A percentile compares a stretch with the other conserved stretches of the same genome.
These are phyloP conservation scores for Pipistrellus pygmaeus DNA, from an alignment of 2,797 vertebrate species.

Conservation along the genomic window DNA sequence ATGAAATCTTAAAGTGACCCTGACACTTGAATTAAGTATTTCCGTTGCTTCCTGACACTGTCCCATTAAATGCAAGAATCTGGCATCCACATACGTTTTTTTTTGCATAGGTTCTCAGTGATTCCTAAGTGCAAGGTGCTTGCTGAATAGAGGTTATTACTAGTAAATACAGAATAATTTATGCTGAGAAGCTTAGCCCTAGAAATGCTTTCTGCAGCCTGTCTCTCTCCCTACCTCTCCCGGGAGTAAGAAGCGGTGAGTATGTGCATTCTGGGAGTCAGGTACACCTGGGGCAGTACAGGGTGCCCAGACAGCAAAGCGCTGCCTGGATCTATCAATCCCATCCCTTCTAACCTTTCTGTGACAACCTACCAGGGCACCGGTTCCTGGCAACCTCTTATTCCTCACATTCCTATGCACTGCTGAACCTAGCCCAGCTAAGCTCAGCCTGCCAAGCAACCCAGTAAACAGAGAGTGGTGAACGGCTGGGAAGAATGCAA, in stretches of 20 bases:
- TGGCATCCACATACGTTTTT: slow-evolving; percentile 15
- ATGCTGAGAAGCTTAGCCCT: neutral
- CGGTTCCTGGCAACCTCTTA: slow-evolving; percentile 27
- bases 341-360: neutral
- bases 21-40: slow-evolving; percentile 8
- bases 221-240: neutral
- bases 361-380: slow-evolving; percentile 25
- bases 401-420: slow-evolving; percentile 70
- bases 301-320: neutral
- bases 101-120: neutral
- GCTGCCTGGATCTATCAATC: neutral
- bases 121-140: neutral
- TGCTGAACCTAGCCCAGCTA: slow-evolving; percentile 40
- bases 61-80: neutral
- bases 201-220: neutral
- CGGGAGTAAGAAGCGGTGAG: neutral
- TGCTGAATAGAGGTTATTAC: neutral
- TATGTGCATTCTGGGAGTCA: neutral
- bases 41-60: neutral
- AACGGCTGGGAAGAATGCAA: slow-evolving; percentile 21
- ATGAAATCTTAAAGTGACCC: neutral
- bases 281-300: neutral
- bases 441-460: slow-evolving; percentile 62
- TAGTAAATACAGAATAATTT: slow-evolving; percentile 17
- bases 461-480: neutral